phyloP scores from a whole-genome alignment of 2,888 invertebrate species.

The Nomada fucata region DNA sequence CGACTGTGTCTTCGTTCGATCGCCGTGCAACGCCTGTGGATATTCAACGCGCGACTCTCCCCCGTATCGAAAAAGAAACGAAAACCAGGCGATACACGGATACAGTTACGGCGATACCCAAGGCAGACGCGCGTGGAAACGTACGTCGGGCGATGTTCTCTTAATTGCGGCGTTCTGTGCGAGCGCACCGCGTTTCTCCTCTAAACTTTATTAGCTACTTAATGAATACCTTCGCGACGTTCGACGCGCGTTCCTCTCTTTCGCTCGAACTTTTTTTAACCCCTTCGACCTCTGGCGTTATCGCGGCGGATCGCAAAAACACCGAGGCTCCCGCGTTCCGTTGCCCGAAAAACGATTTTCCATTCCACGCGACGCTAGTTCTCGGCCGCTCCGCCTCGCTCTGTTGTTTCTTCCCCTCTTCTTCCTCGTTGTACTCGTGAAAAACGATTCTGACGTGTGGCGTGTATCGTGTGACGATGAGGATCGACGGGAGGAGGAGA shows the following conservation, averaged over 20 bases:
- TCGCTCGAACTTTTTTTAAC: no score
- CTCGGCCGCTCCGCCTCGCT: no score
- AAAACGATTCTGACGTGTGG: conserved; percentile 3
- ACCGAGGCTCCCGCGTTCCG: no score
- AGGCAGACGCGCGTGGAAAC: conserved; percentile 39
- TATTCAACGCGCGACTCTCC: conserved; percentile 18
- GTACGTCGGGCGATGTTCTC: conserved; percentile 42
- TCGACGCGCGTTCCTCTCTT: neutral
- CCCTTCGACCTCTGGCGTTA: no score
- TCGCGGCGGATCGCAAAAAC: no score
- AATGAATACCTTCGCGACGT: conserved; percentile 28
- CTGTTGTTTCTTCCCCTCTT: neutral
- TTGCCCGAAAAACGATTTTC: no score
- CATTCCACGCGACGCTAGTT: no score
- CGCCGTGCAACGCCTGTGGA: neutral
- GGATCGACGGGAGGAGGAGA: conserved; percentile 9
- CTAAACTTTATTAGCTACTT: conserved; percentile 27
- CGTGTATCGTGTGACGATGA: conserved; percentile 14
- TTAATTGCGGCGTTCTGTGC: conserved; percentile 24
- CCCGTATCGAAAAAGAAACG: neutral
- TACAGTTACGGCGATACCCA: conserved; percentile 37
- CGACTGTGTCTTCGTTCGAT: neutral
- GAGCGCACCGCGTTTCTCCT: conserved; percentile 16
- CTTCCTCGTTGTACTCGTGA: neutral
- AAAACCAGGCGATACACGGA: conserved; percentile 26